Evolutionary conservation across 2,797 vertebrate genomes (phyloP).

Genomic region (Rallus crepitans): DNA sequence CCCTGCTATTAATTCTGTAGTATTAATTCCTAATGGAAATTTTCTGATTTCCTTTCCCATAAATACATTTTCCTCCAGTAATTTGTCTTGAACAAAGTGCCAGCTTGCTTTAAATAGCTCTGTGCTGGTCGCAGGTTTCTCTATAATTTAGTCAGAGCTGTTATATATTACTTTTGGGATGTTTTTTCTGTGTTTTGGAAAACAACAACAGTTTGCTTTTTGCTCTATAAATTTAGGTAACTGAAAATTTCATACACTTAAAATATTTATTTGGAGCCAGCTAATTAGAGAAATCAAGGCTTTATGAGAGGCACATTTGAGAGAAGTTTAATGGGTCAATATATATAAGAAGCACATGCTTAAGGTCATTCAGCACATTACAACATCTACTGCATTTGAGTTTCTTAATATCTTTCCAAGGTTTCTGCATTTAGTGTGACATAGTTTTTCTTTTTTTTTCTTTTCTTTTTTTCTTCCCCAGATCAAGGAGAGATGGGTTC

Average conservation of each 20-base stretch:
- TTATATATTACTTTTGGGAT: background rate
- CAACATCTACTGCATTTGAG: background rate
- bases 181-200: background rate
- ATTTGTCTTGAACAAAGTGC: background rate
- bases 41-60: conserved; percentile 7
- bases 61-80: conserved; percentile 8
- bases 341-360: background rate
- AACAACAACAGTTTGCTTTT: background rate
- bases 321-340: background rate
- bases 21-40: conserved; percentile 8
- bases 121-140: background rate
- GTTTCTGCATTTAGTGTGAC: background rate
- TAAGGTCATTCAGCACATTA: background rate
- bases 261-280: background rate
- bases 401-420: background rate
- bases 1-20: background rate
- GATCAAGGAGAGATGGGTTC: too few species aligned
- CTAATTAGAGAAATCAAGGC: background rate
- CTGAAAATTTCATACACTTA: background rate
- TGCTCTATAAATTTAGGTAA: background rate
- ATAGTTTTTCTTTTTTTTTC: too few species aligned
- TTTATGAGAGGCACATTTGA: background rate
- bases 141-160: background rate
- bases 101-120: background rate
- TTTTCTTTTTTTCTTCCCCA: too few species aligned